phyloP scores from a whole-genome alignment of 2,888 invertebrate genomes.

The Prosopocoilus inquinatus region DNA sequence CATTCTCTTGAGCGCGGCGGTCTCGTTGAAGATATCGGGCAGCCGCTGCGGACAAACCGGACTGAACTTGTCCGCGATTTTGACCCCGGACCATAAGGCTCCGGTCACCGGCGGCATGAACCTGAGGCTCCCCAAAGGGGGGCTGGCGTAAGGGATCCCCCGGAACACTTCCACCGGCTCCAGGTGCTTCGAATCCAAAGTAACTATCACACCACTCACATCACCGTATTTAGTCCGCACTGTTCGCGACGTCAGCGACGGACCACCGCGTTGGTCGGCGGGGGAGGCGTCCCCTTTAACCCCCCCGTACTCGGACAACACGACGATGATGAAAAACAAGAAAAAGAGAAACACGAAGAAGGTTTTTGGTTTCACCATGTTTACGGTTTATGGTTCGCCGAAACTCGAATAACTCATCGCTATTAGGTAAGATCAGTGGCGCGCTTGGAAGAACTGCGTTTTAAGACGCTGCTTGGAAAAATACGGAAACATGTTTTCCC shows the following conservation, averaged over 20 bases:
- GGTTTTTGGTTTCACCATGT: conserved; percentile 10
- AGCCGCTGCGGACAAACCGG: conserved; percentile 92
- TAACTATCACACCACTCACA: conserved; percentile 80
- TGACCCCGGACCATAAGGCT: conserved; percentile 87
- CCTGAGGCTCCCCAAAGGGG: conserved; percentile 82
- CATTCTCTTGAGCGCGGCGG: conserved; percentile 78
- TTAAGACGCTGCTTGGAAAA: background rate
- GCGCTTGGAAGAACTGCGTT: background rate
- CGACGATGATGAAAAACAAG: conserved; percentile 12
- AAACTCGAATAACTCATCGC: conserved; percentile 4
- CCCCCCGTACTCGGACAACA: conserved; percentile 10
- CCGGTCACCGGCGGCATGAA: conserved; percentile 97
- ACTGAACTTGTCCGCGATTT: conserved; percentile 81
- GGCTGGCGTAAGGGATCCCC: conserved; percentile 93
- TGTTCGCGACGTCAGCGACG: conserved; percentile 73
- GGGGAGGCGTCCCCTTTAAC: conserved; percentile 36
- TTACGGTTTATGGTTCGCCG: conserved; percentile 2
- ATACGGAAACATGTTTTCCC: background rate
- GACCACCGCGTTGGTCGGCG: conserved; percentile 35
- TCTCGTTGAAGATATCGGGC: conserved; percentile 82
- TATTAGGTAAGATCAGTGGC: too few relatives aligned
- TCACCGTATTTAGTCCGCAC: conserved; percentile 87
- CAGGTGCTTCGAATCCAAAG: conserved; percentile 75
- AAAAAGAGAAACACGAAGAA: conserved; percentile 10
- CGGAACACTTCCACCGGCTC: conserved; percentile 91